Evolutionary conservation across 2,888 invertebrate genomes (phyloP), one percentile per base, ranked within the genome.

Genomic region (Aspidiotus rigidus): DNA sequence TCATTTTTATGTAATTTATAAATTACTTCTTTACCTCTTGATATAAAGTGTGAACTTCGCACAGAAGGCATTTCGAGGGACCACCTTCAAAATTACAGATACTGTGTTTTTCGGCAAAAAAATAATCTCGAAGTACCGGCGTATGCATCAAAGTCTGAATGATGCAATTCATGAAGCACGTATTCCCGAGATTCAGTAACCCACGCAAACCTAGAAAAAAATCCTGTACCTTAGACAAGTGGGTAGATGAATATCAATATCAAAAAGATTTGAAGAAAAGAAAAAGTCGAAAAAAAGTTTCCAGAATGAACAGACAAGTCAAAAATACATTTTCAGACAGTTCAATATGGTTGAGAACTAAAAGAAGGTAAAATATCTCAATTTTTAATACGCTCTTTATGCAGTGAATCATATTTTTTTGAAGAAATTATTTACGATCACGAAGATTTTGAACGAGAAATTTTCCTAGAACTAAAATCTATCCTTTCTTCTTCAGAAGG

Each of bases 81-180:
- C 85, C 83, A 56, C 77, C 77, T 69, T 76, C 75, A 74, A 80
- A 78, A 16, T 73, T 73, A 64, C 75, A 75, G 10, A 62, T 9
- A 76, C 88, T 86, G 78, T 98, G 97, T 74, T 88, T 86, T 79
- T 97, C 95, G 55, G 93, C 89, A 74, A 99, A 83, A 78, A 99
- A 97, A 80, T 93, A 98, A 78, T 98, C 96, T 72, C 97, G 83
- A 69, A 99, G 81, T 54, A 97, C 80, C 1, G 97, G 96, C 6
- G 96, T 97, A 78, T 98, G 97, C 74, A 94, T 93, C 74, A 99
- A 79, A 0, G 94, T 92, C 82, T 88, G 81, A 10, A 98, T 89
- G 75, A 98, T 95, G 77, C 95, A 95, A 79, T 96, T 98, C 93
- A 99, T 95, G 78, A 96, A 99, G 80, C 98, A 99, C 6, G 98